phyloP scores from a whole-genome alignment of 30 jellyfish, hydroid and myxozoan species.

The Nemopilema nomurai region DNA sequence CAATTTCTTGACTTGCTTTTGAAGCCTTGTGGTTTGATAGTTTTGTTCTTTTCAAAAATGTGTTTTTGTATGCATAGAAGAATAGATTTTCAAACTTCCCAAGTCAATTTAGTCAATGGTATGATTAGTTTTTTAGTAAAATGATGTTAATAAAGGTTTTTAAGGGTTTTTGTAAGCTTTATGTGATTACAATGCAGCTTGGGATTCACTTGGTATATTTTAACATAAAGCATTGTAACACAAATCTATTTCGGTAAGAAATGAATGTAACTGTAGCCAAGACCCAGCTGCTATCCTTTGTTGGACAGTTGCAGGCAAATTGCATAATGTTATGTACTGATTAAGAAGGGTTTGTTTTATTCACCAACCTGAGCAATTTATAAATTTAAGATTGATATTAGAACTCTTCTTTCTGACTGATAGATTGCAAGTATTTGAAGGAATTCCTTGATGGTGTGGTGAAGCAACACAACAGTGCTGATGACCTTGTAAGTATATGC shows the following conservation, averaged over 20 bases:
- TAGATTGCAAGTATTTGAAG: slow-evolving; percentile 54
- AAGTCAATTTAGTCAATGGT: background rate
- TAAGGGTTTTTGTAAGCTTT: background rate
- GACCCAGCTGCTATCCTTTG: no score
- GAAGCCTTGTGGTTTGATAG: slow-evolving; percentile 55
- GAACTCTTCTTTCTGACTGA: background rate
- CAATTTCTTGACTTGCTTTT: slow-evolving; percentile 78
- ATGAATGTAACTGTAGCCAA: no score
- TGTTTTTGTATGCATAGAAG: background rate
- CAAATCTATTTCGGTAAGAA: no score
- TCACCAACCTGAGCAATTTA: no score
- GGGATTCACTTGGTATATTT: no score
- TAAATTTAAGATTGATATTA: background rate
- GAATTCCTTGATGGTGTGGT: slow-evolving; percentile 76
- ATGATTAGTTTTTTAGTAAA: background rate
- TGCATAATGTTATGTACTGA: no score
- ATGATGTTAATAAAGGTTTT: background rate
- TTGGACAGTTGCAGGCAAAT: no score
- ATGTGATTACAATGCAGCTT: no score
- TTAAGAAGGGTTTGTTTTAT: no score
- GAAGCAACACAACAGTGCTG: slow-evolving; percentile 44
- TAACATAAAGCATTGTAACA: no score
- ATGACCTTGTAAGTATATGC: slow-evolving; percentile 71
- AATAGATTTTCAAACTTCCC: background rate
- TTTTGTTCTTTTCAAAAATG: background rate